Base-by-base conservation (phyloP, 2,888 invertebrate genomes). In the Agonopterix subpropinquella region DNA sequence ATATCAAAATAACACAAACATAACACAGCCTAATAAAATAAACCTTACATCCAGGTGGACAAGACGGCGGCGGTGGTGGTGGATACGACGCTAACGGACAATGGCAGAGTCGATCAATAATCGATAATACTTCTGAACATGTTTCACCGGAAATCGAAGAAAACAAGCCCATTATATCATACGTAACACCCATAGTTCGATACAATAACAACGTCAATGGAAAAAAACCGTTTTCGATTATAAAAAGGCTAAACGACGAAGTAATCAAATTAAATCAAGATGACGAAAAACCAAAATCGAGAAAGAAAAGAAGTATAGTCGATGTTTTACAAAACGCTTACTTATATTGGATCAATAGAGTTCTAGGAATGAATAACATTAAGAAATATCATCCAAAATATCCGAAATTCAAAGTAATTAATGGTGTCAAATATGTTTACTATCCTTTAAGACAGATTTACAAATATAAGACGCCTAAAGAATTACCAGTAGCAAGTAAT, bases 81-180 rank as follows among this genome's bases (percentile, higher is more conserved):
- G 73, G 74, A 1, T 87, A 88, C 59, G 87, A 88, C 49, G 77
- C 84, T 2, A 87, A 87, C 44, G 86, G 80, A 13, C 89, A 88
- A 62, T 88, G 87, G 88, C 87, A 84, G 60, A 86, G 85, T 58
- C 65, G 87, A 63, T 81, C 80, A 47, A 73, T 83, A 54, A 59
- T 69, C 46, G 70, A 77, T 53, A 66, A 65, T 44, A 63, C 52
- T 44, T 63, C 67, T 55, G 65, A 48, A 13, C 10, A 39, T 10
- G 7, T n/a, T 4, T 8, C 42, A 36, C 41, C 15, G 51, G 13
- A 10, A 10, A 47, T 45, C 2, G 37, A 52, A 5, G 53, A 55
- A 45, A 59, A 59, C 7, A 60, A 67, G 58, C 73, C 78, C 2
- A 59, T 71, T 9, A 64, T 72, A 46, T 58, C 78, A 0, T 77